These are phyloP conservation scores for Cryptosula pallasiana DNA, from an alignment of 2,888 invertebrate species.

Conservation along the genomic window DNA sequence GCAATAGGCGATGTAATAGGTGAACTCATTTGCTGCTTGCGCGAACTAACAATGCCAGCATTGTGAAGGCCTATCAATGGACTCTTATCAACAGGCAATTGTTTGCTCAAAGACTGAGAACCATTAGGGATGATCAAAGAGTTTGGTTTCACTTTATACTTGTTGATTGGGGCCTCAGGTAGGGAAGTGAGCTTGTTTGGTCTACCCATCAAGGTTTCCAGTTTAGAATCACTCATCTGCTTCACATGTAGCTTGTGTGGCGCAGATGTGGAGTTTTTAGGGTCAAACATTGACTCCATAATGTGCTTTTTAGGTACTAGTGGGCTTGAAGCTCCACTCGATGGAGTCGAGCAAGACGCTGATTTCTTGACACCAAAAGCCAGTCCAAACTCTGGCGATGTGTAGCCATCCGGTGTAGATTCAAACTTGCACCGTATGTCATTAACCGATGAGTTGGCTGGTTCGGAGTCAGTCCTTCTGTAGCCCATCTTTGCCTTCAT, in stretches of 20 bases:
- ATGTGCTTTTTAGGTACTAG: neutral
- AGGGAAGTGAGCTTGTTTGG: neutral
- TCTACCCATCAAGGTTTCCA: neutral
- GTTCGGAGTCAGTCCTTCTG: neutral
- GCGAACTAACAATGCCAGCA: neutral
- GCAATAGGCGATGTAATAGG: neutral
- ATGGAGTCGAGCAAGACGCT: neutral
- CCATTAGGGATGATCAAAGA: neutral
- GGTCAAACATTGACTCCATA: neutral
- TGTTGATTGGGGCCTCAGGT: neutral
- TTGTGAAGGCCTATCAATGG: neutral
- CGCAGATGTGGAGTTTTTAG: neutral
- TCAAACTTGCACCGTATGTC: conserved; percentile 17
- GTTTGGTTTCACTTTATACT: neutral
- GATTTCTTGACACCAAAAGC: conserved; percentile 17
- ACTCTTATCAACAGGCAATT: neutral
- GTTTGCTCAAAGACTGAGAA: neutral
- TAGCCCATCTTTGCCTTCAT: neutral
- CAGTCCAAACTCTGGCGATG: conserved; percentile 2
- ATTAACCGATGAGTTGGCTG: neutral
- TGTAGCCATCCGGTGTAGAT: neutral
- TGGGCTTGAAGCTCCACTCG: neutral
- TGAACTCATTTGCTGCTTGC: neutral
- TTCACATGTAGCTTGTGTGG: neutral
- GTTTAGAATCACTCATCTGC: neutral